phyloP scores from a whole-genome alignment of 2,888 invertebrate genomes.

The Epiblema foenella region DNA sequence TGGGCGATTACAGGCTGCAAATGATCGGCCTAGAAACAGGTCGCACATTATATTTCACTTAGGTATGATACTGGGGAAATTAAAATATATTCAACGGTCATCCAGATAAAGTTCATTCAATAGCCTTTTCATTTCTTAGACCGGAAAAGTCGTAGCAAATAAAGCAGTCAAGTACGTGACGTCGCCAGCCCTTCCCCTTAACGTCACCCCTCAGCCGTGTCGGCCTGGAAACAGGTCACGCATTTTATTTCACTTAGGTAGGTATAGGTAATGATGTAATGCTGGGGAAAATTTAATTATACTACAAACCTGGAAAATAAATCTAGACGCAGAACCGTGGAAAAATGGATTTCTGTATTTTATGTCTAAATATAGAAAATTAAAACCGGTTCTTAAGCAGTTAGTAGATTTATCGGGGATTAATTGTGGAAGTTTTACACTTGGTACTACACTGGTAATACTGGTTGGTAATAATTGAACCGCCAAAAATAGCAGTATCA shows the following conservation, averaged over 20 bases:
- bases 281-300: neutral
- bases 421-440: too few relatives aligned
- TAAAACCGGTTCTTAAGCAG: neutral
- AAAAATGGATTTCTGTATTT: neutral
- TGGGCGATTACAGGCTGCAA: neutral
- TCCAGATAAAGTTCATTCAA: neutral
- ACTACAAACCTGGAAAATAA: neutral
- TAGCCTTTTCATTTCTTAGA: neutral
- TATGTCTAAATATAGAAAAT: neutral
- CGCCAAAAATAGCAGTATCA: too few relatives aligned
- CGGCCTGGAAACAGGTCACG: conserved; percentile 39
- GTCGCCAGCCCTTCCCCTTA: conserved; percentile 23
- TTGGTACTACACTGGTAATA: too few relatives aligned
- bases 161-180: conserved; percentile 34
- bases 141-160: conserved; percentile 10
- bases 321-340: neutral
- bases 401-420: neutral
- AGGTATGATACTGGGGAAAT: too few relatives aligned
- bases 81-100: neutral
- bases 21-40: too few relatives aligned
- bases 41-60: too few relatives aligned
- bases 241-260: conserved; percentile 33
- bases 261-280: neutral
- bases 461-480: too few relatives aligned
- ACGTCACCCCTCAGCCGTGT: conserved; percentile 22